Evolutionary conservation across 2,888 invertebrate species (phyloP), one percentile per base, ranked within the genome.

Genomic region (Lasioglossum oenotherae): DNA sequence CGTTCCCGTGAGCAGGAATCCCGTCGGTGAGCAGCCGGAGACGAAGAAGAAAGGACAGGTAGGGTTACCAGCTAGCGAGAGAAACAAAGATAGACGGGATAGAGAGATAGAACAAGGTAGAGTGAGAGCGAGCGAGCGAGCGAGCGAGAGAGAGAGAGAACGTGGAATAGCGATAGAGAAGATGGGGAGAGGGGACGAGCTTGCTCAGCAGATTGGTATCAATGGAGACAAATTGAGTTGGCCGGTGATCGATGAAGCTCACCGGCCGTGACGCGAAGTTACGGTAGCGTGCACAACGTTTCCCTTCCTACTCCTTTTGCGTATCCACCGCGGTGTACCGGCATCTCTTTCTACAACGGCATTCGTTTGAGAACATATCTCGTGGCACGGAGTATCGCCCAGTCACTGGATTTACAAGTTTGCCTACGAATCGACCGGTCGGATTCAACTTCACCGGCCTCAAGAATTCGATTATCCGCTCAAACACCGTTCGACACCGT

Each of bases 181-280:
- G 27, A 74, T 35, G 76, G 41, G 84, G 69, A 60, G 71, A 73
- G 82, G 86, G 76, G 85, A 80, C 85, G 89, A 91, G 91, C 94
- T 94, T 93, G 94, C 94, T 94, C 95, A 94, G 95, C 95, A 94
- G 94, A 94, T 94, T 94, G 94, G 93, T 94, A 94, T 94, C 94
- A 94, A 95, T 95, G 94, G 94, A 94, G 95, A 94, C 94, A 95
- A 95, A 95, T 95, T 94, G 94, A 94, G 94, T 94, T 94, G 93
- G 93, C 93, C 92, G 92, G 94, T 94, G 94, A 94, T 95, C 94
- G 94, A 95, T 94, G 94, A 94, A 94, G 93, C 94, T 94, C 93
- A 93, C 92, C 92, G 90, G 90, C 93, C 94, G 92, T 93, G 94
- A 93, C 93, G 93, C 91, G 82, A 93, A 92, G 93, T 93, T 94